Conservation (phyloP, 2,888 invertebrate species). For the Diarsia dahlii region DNA sequence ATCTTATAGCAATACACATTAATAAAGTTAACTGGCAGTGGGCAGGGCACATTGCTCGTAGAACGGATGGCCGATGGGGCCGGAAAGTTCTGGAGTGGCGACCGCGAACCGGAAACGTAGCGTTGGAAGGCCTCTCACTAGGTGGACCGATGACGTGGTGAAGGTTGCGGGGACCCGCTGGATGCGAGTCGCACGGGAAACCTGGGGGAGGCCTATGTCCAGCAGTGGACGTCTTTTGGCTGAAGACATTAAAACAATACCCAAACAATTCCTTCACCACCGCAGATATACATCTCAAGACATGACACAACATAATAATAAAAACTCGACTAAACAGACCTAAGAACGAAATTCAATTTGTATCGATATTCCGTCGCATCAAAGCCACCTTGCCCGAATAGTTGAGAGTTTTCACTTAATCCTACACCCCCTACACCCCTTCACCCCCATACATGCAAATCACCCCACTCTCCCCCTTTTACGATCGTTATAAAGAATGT, state of each 20-base stretch:
- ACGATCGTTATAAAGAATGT: conserved; percentile 79
- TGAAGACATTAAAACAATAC: background rate
- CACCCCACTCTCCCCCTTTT: conserved; percentile 70
- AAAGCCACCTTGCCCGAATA: conserved; percentile 63
- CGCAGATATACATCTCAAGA: conserved; percentile 11
- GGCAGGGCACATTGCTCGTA: no score
- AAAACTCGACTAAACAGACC: conserved; percentile 12
- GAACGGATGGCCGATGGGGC: no score
- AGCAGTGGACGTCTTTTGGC: no score
- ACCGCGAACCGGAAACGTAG: no score
- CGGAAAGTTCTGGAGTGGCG: no score
- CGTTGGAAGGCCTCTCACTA: no score
- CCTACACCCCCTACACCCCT: conserved; percentile 62
- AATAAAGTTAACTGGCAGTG: no score
- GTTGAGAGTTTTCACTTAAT: conserved; percentile 73
- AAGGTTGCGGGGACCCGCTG: no score
- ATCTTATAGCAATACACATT: background rate
- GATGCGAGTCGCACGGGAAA: no score
- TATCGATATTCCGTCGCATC: conserved; percentile 59
- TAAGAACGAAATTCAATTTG: conserved; percentile 61
- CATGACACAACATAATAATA: conserved; percentile 35
- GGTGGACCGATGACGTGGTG: no score
- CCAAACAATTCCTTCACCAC: background rate
- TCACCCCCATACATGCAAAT: conserved; percentile 78
- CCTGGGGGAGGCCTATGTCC: no score